A percentile compares a stretch with the other conserved stretches of the same genome.
Evolutionary conservation across 2,888 invertebrate genomes (phyloP).

Genomic region (Clusia tigrina): DNA sequence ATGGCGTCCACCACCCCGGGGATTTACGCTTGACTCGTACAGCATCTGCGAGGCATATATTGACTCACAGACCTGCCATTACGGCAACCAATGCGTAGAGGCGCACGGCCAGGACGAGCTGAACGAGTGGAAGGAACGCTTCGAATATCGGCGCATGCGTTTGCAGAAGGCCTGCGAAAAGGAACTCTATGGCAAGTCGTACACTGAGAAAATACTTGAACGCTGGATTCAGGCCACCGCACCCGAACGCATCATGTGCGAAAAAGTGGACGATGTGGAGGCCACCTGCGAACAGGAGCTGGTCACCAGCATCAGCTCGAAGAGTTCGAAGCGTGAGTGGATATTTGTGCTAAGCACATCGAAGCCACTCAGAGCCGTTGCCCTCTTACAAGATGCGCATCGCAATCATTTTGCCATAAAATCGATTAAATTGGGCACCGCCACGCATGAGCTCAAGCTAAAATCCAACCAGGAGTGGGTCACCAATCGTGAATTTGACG

Average conservation of each 20-base stretch:
- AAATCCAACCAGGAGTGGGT: constrained; percentile 69
- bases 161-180: constrained; percentile 73
- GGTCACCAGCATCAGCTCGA: constrained; percentile 70
- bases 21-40: constrained; percentile 72
- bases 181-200: constrained; percentile 71
- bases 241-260: constrained; percentile 71
- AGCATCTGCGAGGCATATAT: constrained; percentile 70
- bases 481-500: constrained; percentile 40
- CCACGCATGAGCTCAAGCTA: constrained; percentile 58
- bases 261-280: constrained; percentile 70
- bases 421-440: constrained; percentile 61
- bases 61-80: constrained; percentile 70
- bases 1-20: constrained; percentile 75
- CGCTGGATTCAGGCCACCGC: constrained; percentile 71
- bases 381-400: constrained; percentile 75
- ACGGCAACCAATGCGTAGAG: constrained; percentile 76
- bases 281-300: constrained; percentile 70
- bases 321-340: constrained; percentile 71
- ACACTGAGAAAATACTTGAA: constrained; percentile 72
- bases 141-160: constrained; percentile 73
- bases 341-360: constrained; percentile 67
- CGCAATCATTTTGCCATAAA: constrained; percentile 73
- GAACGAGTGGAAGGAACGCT: constrained; percentile 77
- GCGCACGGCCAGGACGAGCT: constrained; percentile 78
- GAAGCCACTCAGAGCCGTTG: constrained; percentile 69